Evolutionary conservation across 1,140 invertebrate species (phyloP), one percentile per base, ranked within the genome.

Genomic region (Matsumurasca onukii): DNA sequence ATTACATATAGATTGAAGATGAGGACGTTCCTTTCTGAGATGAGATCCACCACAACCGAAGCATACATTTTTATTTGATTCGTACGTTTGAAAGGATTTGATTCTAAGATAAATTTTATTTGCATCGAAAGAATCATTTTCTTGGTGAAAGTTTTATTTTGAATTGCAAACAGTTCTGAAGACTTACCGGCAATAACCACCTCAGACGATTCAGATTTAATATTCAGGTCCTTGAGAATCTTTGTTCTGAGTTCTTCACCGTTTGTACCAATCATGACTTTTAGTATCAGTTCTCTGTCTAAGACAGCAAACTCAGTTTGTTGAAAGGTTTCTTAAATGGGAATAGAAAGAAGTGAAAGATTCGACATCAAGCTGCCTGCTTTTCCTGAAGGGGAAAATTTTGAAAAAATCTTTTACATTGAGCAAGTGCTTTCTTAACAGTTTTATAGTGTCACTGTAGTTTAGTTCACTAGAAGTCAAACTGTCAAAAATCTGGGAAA

Each of bases 121-220:
- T n/a, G n/a, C n/a, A n/a, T n/a, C n/a, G 9, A 12, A 45, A 12
- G 9, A 45, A 12, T 9, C 9, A n/a, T 45, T n/a, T 12, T 9
- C n/a, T 45, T 45, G 39, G n/a, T n/a, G 39, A 45, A 45, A 45
- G 39, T n/a, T 45, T 45, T n/a, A 45, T 45, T 45, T 45, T 45
- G 39, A 45, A 45, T 12, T 12, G n/a, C 9, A 45, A 45, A 45
- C n/a, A 45, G 39, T 45, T 45, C 39, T 45, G 39, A 45, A 45
- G 39, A 45, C n/a, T 45, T 45, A 45, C 39, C 39, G 9, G 39
- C 39, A 45, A 45, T 45, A 45, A 45, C 39, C n/a, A 45, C 39
- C 9, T 45, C 39, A 45, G 39, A 45, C n/a, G n/a, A n/a, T n/a
- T n/a, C n/a, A n/a, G n/a, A n/a, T 45, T 45, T 45, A 9, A 45